Evolutionary conservation across 2,797 vertebrate species (phyloP), one percentile per base, ranked within the genome.

Genomic region (Anolis apletophallus): DNA sequence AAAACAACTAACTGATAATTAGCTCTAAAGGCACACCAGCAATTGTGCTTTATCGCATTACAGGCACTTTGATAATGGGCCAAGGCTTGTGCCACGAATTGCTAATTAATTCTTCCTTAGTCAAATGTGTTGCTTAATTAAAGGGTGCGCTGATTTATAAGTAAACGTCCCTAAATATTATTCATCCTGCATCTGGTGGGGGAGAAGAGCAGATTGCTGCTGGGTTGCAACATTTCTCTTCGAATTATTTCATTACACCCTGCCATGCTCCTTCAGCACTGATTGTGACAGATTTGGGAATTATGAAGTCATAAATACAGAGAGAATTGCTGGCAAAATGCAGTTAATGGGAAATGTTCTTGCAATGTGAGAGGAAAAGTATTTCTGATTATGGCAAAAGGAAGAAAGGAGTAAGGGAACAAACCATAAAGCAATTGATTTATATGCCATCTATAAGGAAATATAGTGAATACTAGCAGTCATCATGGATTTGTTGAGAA

Each of bases 51-150:
- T 92, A 92, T 94, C 85, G 0, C 69, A 85, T 87, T 92, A 94
- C 90, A 92, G 94, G 92, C 57, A 34, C 94, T 95, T 94, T 94
- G 94, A 93, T 96, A 96, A 95, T 94, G 85, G 69, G 88, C 94
- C 93, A 91, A 89, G 84, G 93, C 88, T 88, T 90, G 91, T 95
- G 91, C 94, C 91, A 89, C 93, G 94, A 95, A 95, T 94, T 91
- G 90, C 92, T 95, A 95, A 96, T 96, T 96, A 96, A 96, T 96
- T 94, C 92, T 93, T 95, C 89, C 92, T 87, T 93, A 92, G 94
- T 93, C 94, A 95, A 96, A 96, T 96, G 95, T 95, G 96, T 96
- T 96, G 89, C 93, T 96, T 96, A 97, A 96, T 96, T 96, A 96
- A 95, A 95, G 94, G 91, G 90, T 93, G 93, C 90, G 80, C 93